phyloP scores from a whole-genome alignment of 2,888 invertebrate species.

The Salpingus planirostris region DNA sequence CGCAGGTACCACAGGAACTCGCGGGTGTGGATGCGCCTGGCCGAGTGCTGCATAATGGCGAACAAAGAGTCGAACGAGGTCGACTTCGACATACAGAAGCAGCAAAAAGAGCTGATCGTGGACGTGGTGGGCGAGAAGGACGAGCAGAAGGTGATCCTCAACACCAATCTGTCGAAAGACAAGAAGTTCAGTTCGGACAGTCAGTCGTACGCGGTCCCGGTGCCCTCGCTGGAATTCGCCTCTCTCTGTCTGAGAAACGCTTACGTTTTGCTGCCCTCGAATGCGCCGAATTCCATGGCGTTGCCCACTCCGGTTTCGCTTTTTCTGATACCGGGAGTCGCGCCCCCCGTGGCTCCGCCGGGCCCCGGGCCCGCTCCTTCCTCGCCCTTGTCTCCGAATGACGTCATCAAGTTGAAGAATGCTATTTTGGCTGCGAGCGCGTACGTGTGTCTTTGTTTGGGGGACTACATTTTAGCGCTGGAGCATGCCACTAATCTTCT shows the following conservation, averaged over 20 bases:
- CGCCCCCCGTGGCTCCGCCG: conserved; percentile 36
- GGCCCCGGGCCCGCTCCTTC: conserved; percentile 49
- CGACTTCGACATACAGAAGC: conserved; percentile 51
- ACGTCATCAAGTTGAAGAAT: conserved; percentile 52
- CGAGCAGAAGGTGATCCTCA: conserved; percentile 54
- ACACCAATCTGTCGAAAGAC: conserved; percentile 46
- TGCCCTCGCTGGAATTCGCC: conserved; percentile 83
- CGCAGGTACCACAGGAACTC: conserved; percentile 82
- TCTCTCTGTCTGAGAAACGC: conserved; percentile 83
- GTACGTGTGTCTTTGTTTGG: conserved; percentile 75
- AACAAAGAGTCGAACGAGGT: conserved; percentile 49
- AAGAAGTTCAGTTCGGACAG: conserved; percentile 49
- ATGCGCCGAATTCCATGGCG: conserved; percentile 32
- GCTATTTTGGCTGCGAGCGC: conserved; percentile 69
- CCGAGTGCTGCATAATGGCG: conserved; percentile 81
- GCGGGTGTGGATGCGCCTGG: conserved; percentile 82
- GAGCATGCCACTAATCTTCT: conserved; percentile 70
- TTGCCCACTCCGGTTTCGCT: conserved; percentile 37
- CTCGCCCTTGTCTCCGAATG: conserved; percentile 52
- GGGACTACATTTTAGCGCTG: conserved; percentile 72
- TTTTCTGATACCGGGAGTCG: conserved; percentile 36
- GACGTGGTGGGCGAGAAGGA: conserved; percentile 51
- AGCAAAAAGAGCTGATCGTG: conserved; percentile 51
- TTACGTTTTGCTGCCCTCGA: conserved; percentile 53
- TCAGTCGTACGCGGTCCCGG: conserved; percentile 77